Evolutionary conservation across 2,797 vertebrate species (phyloP).

Genomic region (Lithobates sylvaticus): DNA sequence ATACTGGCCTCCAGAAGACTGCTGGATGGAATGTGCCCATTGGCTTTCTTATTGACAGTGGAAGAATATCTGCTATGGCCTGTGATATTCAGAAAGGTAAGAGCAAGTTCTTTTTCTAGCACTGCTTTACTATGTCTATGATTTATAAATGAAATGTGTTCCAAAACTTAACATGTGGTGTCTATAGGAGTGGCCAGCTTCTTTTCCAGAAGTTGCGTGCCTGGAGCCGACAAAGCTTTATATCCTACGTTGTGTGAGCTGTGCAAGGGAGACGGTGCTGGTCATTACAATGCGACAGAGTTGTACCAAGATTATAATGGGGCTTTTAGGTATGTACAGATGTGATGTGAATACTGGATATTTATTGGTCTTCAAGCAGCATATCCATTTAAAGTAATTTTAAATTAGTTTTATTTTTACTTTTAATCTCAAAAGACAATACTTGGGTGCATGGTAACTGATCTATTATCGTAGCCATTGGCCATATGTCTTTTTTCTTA

Average conservation of each 20-base stretch:
- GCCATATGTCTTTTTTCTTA: not conserved
- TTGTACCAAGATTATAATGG: slow-evolving; percentile 86
- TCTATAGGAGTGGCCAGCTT: slow-evolving; percentile 84
- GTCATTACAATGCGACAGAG: slow-evolving; percentile 75
- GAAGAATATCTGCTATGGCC: slow-evolving; percentile 86
- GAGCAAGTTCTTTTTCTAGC: not conserved
- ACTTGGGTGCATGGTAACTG: not conserved
- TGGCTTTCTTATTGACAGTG: slow-evolving; percentile 86
- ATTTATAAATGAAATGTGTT: not conserved
- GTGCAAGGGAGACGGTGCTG: slow-evolving; percentile 78
- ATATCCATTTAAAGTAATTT: not conserved
- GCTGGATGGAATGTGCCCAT: slow-evolving; percentile 92
- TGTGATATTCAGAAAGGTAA: slow-evolving; percentile 85
- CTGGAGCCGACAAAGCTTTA: slow-evolving; percentile 76
- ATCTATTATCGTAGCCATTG: not conserved
- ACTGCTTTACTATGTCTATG: not conserved
- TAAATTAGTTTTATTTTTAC: not conserved
- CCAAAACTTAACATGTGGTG: not conserved
- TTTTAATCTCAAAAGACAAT: too few species aligned
- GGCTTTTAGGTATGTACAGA: slow-evolving; percentile 86
- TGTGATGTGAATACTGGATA: not conserved
- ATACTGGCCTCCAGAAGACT: slow-evolving; percentile 88
- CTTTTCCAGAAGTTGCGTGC: slow-evolving; percentile 89
- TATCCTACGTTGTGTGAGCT: slow-evolving; percentile 85
- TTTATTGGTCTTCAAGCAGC: not conserved